Conservation (phyloP, 2,888 invertebrate species). For the Pandemis heparana region DNA sequence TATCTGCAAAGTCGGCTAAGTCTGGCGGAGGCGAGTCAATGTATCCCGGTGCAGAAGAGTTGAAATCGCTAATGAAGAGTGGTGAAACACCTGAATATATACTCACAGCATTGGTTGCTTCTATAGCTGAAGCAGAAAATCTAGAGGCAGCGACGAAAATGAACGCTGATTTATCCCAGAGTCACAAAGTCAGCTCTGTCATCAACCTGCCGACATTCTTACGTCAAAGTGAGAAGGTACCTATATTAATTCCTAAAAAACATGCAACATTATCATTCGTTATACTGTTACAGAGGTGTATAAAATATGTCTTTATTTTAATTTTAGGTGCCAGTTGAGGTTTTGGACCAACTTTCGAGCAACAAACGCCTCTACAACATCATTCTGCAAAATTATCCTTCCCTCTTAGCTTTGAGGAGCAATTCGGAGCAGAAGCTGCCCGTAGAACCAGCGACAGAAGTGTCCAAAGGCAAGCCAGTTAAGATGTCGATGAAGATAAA, state of each 20-base stretch:
- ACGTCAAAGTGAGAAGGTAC: conserved; percentile 89
- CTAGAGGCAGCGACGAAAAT: conserved; percentile 77
- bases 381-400: conserved; percentile 90
- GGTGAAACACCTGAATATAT: conserved; percentile 89
- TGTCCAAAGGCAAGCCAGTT: conserved; percentile 80
- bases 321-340: conserved; percentile 89
- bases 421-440: conserved; percentile 87
- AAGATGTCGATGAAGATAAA: conserved; percentile 88
- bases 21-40: conserved; percentile 84
- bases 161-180: conserved; percentile 75
- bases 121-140: conserved; percentile 83
- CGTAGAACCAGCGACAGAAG: conserved; percentile 62
- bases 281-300: not conserved
- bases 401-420: conserved; percentile 87
- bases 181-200: conserved; percentile 87
- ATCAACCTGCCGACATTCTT: conserved; percentile 93
- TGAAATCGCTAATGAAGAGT: conserved; percentile 89
- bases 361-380: conserved; percentile 89
- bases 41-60: conserved; percentile 88
- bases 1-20: conserved; percentile 70
- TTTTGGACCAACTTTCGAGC: conserved; percentile 87
- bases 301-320: conserved; percentile 1
- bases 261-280: not conserved
- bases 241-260: conserved; percentile 8
- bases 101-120: conserved; percentile 86